Evolutionary conservation across 2,797 vertebrate genomes (phyloP), one percentile per base, ranked within the genome.

Genomic region (Adelosebastes latens): DNA sequence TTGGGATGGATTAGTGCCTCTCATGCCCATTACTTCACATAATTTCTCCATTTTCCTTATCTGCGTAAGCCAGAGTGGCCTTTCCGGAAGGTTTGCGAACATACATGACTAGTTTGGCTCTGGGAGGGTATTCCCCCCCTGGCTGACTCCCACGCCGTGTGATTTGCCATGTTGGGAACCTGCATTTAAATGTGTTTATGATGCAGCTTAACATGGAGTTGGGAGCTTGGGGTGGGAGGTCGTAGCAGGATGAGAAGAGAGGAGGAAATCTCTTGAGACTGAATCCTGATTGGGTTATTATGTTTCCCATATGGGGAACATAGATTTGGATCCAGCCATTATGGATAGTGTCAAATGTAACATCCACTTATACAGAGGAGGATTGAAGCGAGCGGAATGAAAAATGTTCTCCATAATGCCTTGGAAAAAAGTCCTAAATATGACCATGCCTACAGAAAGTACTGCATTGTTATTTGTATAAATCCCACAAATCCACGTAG

Each of bases 1-100:
- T 85, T 87, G 84, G 76, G 81, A 72, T 42, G 87, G 86, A 92
- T 93, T 92, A 93, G 81, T 56, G 22, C 58, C 27, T 73, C 64
- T 86, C 80, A 79, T 86, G 79, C 79, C 73, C 81, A 88, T 91
- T 87, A 87, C 88, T 82, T 88, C 63, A 71, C 73, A 91, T 86
- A 8, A 87, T 90, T 91, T 89, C 77, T 81, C 79, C 11, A 79
- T 85, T 87, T 87, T 58, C 29, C 81, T 93, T 92, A 93, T 92
- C 91, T 82, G 75, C n/a, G 34, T 72, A 16, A 22, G 55, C 72
- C 90, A 91, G 88, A 79, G 79, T 78, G 73, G 84, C 78, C 71
- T 83, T 82, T 72, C 68, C 2, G 10, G 32, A 69, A 79, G 61
- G 83, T 75, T 85, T 79, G 59, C 3, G 29, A 75, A 83, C 85